phyloP scores from a whole-genome alignment of 1,140 invertebrate species.

The Ceratina japonica region DNA sequence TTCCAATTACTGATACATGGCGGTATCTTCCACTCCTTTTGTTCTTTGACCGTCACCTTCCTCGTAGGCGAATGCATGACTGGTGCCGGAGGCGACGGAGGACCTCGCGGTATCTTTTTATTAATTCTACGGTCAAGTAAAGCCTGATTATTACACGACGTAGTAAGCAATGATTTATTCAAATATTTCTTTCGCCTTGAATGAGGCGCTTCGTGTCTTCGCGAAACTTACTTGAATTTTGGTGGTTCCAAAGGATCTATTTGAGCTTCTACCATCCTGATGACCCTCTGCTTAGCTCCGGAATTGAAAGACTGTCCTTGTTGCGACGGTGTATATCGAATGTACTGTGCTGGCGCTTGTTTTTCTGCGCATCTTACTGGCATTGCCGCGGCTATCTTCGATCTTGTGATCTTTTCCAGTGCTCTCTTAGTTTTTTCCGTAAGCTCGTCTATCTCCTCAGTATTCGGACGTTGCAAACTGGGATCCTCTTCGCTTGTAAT shows the following conservation, averaged over 20 bases:
- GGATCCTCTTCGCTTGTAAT: conserved; percentile 95
- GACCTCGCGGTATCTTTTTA: conserved; percentile 97
- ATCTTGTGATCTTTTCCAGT: conserved; percentile 92
- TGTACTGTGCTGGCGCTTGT: conserved; percentile 95
- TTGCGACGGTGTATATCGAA: conserved; percentile 98
- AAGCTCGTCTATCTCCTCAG: conserved; percentile 91
- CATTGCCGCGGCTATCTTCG: conserved; percentile 95
- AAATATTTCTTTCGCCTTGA: neutral
- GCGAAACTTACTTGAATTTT: conserved; percentile 88
- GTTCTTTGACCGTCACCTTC: conserved; percentile 98
- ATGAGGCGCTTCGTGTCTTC: neutral
- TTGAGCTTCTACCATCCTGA: conserved; percentile 97
- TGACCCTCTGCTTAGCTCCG: conserved; percentile 98
- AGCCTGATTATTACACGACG: conserved; percentile 22
- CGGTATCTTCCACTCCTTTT: conserved; percentile 99
- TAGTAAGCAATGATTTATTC: neutral
- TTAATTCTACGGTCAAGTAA: conserved; percentile 84
- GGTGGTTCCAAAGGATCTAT: conserved; percentile 99
- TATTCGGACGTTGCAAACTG: conserved; percentile 90
- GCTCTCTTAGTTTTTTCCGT: conserved; percentile 92
- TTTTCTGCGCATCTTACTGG: conserved; percentile 95
- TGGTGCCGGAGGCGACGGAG: conserved; percentile 97
- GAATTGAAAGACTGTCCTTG: conserved; percentile 97
- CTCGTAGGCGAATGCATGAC: conserved; percentile 98
- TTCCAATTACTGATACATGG: conserved; percentile 99